These are phyloP conservation scores for Rhineura floridana DNA, from an alignment of 2,113 vertebrate species.

Conservation along the genomic window DNA sequence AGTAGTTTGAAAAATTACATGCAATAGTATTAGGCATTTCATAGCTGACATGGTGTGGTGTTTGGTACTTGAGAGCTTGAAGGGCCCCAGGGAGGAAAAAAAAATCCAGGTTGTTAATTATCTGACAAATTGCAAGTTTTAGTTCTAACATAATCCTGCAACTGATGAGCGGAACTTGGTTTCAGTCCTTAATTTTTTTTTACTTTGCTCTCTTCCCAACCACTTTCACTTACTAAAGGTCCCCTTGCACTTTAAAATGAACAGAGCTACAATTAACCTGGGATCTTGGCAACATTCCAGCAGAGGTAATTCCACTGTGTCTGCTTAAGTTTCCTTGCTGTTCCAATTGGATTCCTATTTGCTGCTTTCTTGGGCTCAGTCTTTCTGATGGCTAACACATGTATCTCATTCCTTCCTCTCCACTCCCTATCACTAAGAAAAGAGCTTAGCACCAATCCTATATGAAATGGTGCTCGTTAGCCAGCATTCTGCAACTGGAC, in stretches of 20 bases:
- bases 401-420: background rate
- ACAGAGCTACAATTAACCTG: rapidly evolving
- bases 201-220: background rate
- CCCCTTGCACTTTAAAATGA: background rate
- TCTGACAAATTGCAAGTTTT: rapidly evolving
- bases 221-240: background rate
- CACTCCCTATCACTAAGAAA: background rate
- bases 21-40: background rate
- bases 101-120: background rate
- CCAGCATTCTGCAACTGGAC: background rate
- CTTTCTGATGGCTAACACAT: background rate
- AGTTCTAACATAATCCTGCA: background rate
- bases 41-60: background rate
- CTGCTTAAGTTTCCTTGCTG: background rate
- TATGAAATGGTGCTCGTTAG: background rate
- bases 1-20: background rate
- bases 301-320: background rate
- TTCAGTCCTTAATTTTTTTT: rapidly evolving
- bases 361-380: background rate
- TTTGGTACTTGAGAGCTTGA: background rate
- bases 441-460: background rate
- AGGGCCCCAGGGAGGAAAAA: background rate
- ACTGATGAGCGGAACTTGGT: background rate
- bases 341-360: background rate
- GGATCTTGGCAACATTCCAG: background rate